Conservation (phyloP, 2,888 invertebrate species). For the Masnerella sp. region DNA sequence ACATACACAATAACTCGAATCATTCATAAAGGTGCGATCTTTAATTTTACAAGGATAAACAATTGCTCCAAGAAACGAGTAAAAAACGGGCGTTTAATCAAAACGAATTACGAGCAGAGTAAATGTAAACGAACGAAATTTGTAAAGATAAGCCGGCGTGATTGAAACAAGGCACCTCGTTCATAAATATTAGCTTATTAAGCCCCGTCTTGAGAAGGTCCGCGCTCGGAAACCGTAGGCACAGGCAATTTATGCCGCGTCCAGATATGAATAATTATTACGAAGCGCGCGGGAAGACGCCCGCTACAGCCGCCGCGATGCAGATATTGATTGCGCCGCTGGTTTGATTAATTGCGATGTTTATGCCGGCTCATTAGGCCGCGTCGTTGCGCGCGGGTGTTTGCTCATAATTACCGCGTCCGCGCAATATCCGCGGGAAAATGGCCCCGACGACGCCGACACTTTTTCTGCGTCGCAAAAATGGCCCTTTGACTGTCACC, state of each 20-base stretch:
- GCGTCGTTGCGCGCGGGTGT: slow-evolving; percentile 16
- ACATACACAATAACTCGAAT: too few relatives aligned
- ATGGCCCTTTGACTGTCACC: slow-evolving; percentile 9
- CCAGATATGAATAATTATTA: slow-evolving; percentile 55
- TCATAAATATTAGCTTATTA: slow-evolving; percentile 47
- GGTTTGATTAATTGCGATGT: slow-evolving; percentile 59
- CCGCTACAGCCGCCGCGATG: slow-evolving; percentile 35
- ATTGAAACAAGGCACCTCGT: slow-evolving; percentile 30
- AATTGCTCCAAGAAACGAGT: too few relatives aligned
- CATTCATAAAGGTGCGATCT: too few relatives aligned
- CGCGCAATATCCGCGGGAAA: slow-evolving; percentile 22
- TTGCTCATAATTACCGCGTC: slow-evolving; percentile 32
- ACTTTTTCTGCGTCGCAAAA: slow-evolving; percentile 8
- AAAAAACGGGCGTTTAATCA: too few relatives aligned
- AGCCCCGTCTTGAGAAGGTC: slow-evolving; percentile 4
- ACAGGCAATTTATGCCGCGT: slow-evolving; percentile 42
- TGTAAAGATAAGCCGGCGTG: slow-evolving; percentile 8
- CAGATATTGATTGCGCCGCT: slow-evolving; percentile 54
- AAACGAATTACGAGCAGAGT: too few relatives aligned
- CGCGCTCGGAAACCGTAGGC: slow-evolving; percentile 31
- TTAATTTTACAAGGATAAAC: too few relatives aligned
- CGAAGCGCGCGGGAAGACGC: slow-evolving; percentile 42
- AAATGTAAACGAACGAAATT: too few relatives aligned
- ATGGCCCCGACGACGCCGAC: neutral
- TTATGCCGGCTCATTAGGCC: slow-evolving; percentile 50